Base-by-base conservation (phyloP, 30 jellyfish, hydroid and myxozoan species). In the Cassiopea xamachana region DNA sequence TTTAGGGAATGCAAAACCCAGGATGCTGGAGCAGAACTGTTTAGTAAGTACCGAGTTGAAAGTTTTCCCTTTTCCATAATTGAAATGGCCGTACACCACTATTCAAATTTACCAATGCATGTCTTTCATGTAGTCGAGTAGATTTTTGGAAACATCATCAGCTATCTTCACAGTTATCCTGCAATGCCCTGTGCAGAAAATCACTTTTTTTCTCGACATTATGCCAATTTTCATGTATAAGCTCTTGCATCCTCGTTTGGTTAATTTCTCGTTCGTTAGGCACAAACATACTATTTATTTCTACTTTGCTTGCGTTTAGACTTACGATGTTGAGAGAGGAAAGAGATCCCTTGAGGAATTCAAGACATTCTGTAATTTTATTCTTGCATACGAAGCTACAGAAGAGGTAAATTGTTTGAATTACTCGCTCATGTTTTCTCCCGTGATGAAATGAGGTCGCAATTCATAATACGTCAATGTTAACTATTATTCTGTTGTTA, bases 341-440 rank as follows among this genome's bases (percentile, higher is more conserved):
- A 79, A 94, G 71, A 78, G 93, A 46, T 69, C 97, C 1, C 78
- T 91, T 48, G 97, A 91, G 46, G 97, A 91, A 50, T 91, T 91
- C 94, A 91, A 91, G 69, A 84, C 68, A 15, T 91, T 91, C 70
- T 91, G 97, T 92, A 91, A 79, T 80, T 91, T 91, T 60, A 91
- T 91, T 55, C 84, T 91, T 64, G 97, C 91, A 15, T 91, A 91
- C 74, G 97, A 91, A 75, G 97, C 97, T 14, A 85, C 88, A 17
- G 87, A 83, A 69, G 93, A 77, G 89, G 97, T 91, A 58, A 77
- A 87, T 10, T 48, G 13, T 51, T 55, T 17, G 27, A 27, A 27
- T 27, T 27, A 27, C 39, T 27, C 39, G 39, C 39, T 27, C 39
- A 27, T 27, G 39, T 27, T 27, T 39, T 62, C 14, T 83, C 77